Conservation (phyloP, 2,797 vertebrate species). For the Hipposideros larvatus region DNA sequence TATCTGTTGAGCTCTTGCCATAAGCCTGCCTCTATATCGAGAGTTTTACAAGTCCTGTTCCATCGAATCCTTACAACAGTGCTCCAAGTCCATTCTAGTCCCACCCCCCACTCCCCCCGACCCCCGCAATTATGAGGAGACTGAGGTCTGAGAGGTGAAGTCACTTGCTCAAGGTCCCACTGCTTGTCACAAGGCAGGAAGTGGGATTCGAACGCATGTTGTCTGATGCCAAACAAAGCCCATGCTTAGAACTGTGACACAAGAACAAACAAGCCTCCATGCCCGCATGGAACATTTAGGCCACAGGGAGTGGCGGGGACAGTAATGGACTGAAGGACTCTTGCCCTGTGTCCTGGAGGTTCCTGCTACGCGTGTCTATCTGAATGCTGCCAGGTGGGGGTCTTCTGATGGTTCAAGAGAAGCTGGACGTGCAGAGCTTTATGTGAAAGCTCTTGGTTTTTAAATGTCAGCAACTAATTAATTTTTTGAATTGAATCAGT, state of each 20-base stretch:
- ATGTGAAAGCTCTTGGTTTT: background rate
- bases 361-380: background rate
- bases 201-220: background rate
- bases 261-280: background rate
- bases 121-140: background rate
- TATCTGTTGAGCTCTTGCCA: background rate
- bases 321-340: background rate
- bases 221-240: background rate
- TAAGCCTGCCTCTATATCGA: background rate
- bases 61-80: background rate
- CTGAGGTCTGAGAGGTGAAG: background rate
- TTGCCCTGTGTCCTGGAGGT: no score
- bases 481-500: background rate
- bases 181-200: background rate
- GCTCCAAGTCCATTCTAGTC: background rate
- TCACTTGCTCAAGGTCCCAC: background rate
- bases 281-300: background rate
- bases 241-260: background rate
- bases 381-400: background rate
- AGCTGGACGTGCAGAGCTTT: background rate
- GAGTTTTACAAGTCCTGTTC: background rate
- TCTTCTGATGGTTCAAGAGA: background rate
- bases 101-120: background rate
- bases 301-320: background rate
- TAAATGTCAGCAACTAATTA: background rate